Evolutionary conservation across 2,113 vertebrate species (phyloP), one percentile per base, ranked within the genome.

Genomic region (Hassar affinis): DNA sequence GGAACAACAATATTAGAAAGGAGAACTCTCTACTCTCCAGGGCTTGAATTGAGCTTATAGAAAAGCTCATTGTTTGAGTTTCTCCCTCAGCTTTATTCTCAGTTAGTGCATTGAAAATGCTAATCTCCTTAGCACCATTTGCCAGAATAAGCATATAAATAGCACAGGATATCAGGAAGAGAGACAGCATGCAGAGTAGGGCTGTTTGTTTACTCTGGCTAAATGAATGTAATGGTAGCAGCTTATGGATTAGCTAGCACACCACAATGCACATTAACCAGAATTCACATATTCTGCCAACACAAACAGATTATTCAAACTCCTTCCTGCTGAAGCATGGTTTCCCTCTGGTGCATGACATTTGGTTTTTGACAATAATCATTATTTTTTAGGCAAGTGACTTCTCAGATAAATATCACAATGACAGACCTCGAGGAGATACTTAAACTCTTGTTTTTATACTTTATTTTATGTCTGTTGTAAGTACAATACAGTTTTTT

Each of bases 61-160:
- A 82, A 59, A 68, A 57, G 54, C 51, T 77, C 45, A 81, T 61
- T 74, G 69, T 78, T 77, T 72, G 78, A 59, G 78, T 78, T 59
- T 56, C 59, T 77, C 81, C 30, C 56, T 84, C 69, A 57, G 49
- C n/a, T 82, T 72, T 78, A 61, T 74, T 54, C 76, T 85, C 76
- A 87, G 85, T 52, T 45, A 84, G 86, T 84, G 61, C 77, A 85
- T 89, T 85, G 85, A 86, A 87, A 84, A 88, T 83, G 79, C 68
- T 84, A 86, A 88, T 87, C 81, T 87, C 49, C 81, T 80, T 78
- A 51, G 78, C 59, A 54, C 83, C 75, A 64, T 84, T 87, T 87
- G 81, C 86, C 54, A 81, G 68, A 59, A 82, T 51, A 84, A 85
- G 81, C 72, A 42, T 86, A 83, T 87, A 85, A 85, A 89, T 71